Evolutionary conservation across 2,797 vertebrate genomes (phyloP).

Genomic region (Karalla daura): DNA sequence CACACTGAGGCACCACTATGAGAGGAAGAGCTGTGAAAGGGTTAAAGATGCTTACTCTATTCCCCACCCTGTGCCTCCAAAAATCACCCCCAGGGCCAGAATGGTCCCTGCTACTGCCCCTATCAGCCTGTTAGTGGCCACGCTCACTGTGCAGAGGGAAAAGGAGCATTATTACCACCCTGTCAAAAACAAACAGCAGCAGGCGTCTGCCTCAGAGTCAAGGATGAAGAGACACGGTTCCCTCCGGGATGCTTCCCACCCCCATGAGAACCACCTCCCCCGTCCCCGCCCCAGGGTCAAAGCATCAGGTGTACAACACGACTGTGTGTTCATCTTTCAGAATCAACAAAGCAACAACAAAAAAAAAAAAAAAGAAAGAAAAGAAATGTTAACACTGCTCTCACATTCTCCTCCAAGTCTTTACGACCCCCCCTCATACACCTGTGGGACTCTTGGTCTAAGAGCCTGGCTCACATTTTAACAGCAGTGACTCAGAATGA

Average conservation of each 20-base stretch:
- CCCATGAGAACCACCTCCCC: constrained; percentile 84
- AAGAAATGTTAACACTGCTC: constrained; percentile 46
- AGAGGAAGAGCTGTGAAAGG: constrained; percentile 85
- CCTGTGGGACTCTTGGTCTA: constrained; percentile 43
- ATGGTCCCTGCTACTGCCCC: constrained; percentile 99
- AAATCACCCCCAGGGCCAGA: constrained; percentile 99
- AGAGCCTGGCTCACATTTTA: constrained; percentile 29
- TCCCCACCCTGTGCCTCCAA: constrained; percentile 99
- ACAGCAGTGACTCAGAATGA: constrained; percentile 24
- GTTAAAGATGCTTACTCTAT: constrained; percentile 99
- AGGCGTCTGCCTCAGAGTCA: constrained; percentile 75
- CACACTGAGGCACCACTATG: constrained; percentile 91
- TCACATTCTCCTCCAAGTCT: constrained; percentile 35
- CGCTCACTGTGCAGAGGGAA: constrained; percentile 98
- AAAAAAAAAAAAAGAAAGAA: too few relatives aligned
- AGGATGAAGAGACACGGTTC: constrained; percentile 62
- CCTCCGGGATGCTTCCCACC: constrained; percentile 83
- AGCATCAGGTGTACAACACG: constrained; percentile 39
- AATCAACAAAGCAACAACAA: too few relatives aligned
- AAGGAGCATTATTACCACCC: constrained; percentile 88
- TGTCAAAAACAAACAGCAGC: constrained; percentile 80
- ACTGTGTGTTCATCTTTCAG: constrained; percentile 26
- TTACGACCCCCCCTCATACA: constrained; percentile 28
- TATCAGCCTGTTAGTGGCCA: constrained; percentile 99
- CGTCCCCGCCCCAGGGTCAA: constrained; percentile 85